Conservation (phyloP, 1,140 invertebrate species). For the Amyelois transitella region DNA sequence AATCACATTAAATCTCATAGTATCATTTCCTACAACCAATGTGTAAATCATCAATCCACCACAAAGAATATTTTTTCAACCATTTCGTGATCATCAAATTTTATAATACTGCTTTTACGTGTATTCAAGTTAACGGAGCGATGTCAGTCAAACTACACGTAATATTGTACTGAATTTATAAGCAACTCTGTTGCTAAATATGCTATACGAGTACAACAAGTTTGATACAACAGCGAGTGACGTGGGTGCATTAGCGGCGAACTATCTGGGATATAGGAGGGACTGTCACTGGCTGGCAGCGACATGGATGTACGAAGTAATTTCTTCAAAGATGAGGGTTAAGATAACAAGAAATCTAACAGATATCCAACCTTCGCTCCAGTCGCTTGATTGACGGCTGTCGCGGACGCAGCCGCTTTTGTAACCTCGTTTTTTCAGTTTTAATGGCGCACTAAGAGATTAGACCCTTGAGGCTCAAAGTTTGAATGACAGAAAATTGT, state of each 20-base stretch:
- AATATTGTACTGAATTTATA: no score
- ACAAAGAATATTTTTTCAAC: no score
- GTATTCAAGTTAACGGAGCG: no score
- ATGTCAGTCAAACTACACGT: no score
- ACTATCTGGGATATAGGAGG: constrained; percentile 22
- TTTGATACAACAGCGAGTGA: no score
- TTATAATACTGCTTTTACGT: no score
- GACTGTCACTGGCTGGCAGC: constrained; percentile 27
- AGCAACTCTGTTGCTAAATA: no score
- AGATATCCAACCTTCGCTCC: constrained; percentile 30
- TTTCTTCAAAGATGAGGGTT: constrained; percentile 43
- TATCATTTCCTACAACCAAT: no score
- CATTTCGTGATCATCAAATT: no score
- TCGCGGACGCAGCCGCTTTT: constrained; percentile 15
- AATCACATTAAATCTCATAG: no score
- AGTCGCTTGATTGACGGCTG: constrained; percentile 33
- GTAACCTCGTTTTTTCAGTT: constrained; percentile 14
- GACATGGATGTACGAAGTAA: constrained; percentile 36
- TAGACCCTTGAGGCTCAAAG: constrained; percentile 8
- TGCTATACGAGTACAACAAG: no score
- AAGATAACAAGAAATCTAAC: constrained; percentile 35
- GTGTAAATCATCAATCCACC: no score
- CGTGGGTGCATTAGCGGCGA: constrained; percentile 19
- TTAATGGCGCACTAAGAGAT: constrained; percentile 12
- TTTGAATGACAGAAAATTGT: not conserved